Evolutionary conservation across 2,888 invertebrate genomes (phyloP), one percentile per base, ranked within the genome.

Genomic region (Acrobeloides nanus): DNA sequence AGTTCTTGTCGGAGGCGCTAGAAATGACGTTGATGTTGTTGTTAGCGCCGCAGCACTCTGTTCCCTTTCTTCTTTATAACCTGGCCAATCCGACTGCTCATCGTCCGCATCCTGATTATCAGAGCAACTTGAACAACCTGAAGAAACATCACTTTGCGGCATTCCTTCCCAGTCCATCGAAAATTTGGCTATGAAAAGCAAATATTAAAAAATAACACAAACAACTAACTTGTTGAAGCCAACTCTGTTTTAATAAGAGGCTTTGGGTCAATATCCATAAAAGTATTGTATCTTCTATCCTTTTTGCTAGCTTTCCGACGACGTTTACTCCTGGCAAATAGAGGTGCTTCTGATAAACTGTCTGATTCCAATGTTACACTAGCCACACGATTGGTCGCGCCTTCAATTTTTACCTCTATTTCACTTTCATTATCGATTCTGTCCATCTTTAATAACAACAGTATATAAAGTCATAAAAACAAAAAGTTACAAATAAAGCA

Each of bases 81-180:
- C 64, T 27, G 61, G 59, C 66, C 66, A 67, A 44, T 67, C 67
- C 25, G 63, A 63, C 33, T 66, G 66, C 44, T 67, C 67, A 46
- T 67, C 67, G 26, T 67, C 67, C 4, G 61, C 66, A 37, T 58
- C 58, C 37, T 45, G 29, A 17, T 53, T 38, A 12, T 33, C 23
- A 7, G 24, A 26, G 18, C 51, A 37, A 15, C 20, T 21, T n/a
- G 46, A 46, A 26, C 26, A 27, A n/a, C 35, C 41, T n/a, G 34
- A 52, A 10, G 21, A 44, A 20, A 44, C 24, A 25, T 44, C 44
- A 17, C 24, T 33, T 15, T 44, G 40, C 12, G 27, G 33, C 24
- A 12, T 24, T 25, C 38, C n/a, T 21, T 49, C 46, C 48, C 48
- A 48, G n/a, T 48, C 48, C 48, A 48, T 49, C n/a, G 23, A 23